These are phyloP conservation scores for Porites divaricata DNA, from an alignment of 92 coral and sea anemone species.

Conservation along the genomic window DNA sequence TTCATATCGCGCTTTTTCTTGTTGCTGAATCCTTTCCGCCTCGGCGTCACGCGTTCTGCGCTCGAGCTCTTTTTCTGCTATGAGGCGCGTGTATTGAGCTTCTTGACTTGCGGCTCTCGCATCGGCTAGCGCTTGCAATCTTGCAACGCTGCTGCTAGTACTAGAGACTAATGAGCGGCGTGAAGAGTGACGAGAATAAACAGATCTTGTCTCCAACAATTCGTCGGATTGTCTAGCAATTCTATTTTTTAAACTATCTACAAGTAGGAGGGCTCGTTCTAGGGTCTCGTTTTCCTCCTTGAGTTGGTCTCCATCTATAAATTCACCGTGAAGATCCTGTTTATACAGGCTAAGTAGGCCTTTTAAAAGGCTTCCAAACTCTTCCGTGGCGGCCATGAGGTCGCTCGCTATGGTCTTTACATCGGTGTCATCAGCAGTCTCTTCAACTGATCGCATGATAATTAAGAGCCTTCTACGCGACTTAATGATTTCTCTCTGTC, in stretches of 20 bases:
- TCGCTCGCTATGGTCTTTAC: neutral
- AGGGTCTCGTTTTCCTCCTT: no score
- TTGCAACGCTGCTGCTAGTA: slow-evolving; percentile 14
- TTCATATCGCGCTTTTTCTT: slow-evolving; percentile 44
- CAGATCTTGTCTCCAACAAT: neutral
- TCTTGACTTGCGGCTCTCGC: slow-evolving; percentile 49
- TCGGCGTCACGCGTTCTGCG: slow-evolving; percentile 53
- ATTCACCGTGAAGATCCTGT: neutral
- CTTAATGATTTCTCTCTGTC: neutral
- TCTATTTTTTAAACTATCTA: no score
- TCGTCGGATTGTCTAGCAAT: no score
- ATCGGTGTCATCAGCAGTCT: neutral
- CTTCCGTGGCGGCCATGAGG: neutral
- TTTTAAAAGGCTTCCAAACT: neutral
- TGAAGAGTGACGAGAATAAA: neutral
- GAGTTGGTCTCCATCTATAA: neutral
- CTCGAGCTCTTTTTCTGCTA: slow-evolving; percentile 47
- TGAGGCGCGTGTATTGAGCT: slow-evolving; percentile 24
- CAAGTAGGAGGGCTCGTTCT: no score
- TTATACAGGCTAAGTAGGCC: neutral
- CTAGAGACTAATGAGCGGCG: neutral
- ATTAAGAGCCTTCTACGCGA: slow-evolving; percentile 3
- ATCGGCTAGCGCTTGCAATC: slow-evolving; percentile 35
- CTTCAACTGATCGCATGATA: neutral
- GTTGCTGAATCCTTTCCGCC: slow-evolving; percentile 38